Conservation (phyloP, 2,797 vertebrate species). For the Vireo griseus region DNA sequence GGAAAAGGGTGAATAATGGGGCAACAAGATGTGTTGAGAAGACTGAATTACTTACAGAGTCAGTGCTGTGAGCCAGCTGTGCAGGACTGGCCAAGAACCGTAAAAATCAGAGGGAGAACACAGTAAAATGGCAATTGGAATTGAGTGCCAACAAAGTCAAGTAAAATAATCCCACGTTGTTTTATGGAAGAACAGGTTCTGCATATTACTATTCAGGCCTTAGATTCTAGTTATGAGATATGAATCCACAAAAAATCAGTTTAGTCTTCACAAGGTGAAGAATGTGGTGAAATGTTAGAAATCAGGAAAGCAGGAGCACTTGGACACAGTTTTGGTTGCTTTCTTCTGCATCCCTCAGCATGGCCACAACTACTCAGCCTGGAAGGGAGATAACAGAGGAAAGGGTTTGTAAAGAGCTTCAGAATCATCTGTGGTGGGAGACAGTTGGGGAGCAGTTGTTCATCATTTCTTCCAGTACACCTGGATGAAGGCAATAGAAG, state of each 20-base stretch:
- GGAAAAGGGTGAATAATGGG: neutral
- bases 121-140: neutral
- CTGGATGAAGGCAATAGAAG: neutral
- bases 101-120: neutral
- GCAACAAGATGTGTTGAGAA: neutral
- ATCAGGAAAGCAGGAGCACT: neutral
- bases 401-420: neutral
- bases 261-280: neutral
- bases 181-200: neutral
- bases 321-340: neutral
- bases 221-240: neutral
- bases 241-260: fast-evolving
- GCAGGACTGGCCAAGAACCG: neutral
- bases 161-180: neutral
- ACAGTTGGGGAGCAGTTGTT: neutral
- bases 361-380: neutral
- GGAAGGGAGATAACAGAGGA: neutral
- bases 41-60: neutral
- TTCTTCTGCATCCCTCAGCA: neutral
- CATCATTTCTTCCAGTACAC: neutral
- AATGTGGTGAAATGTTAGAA: neutral
- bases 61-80: neutral
- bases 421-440: neutral
- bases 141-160: neutral
- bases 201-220: neutral